A percentile compares a stretch with the other conserved stretches of the same genome.
Evolutionary conservation across 1,140 invertebrate species (phyloP).

Genomic region (Drosophila elegans): DNA sequence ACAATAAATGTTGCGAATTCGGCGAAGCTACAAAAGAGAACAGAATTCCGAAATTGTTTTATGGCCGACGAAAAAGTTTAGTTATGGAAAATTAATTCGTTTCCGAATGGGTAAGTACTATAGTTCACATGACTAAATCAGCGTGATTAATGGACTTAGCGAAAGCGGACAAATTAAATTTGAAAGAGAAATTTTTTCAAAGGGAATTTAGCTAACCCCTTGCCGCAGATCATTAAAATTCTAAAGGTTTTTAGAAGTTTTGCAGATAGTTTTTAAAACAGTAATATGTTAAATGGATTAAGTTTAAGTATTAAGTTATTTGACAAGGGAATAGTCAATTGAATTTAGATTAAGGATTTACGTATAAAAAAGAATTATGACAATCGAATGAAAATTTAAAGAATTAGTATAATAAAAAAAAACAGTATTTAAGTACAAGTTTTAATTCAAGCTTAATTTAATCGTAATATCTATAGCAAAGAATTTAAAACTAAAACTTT

Average conservation of each 20-base stretch:
- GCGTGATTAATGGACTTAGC: constrained; percentile 21
- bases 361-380: no score
- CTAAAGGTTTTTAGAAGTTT: not conserved
- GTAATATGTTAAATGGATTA: not conserved
- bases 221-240: constrained; percentile 8
- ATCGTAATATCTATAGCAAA: no score
- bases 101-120: constrained; percentile 21
- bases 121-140: constrained; percentile 23
- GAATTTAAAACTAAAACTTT: no score
- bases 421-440: no score
- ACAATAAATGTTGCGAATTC: constrained; percentile 1
- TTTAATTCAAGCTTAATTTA: no score
- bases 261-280: not conserved
- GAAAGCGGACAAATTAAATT: constrained; percentile 2
- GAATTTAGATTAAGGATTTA: no score
- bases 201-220: constrained; percentile 4
- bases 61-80: constrained; percentile 19
- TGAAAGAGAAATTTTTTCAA: constrained; percentile 12
- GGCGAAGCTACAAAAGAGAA: constrained; percentile 1
- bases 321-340: no score
- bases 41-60: constrained; percentile 14
- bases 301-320: no score
- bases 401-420: no score
- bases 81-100: constrained; percentile 40
- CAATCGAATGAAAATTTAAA: no score